Percentiles rank a stretch among this genome's conserved stretches.
Conservation (phyloP, 2,888 invertebrate species). For the Nudaria mundana region DNA sequence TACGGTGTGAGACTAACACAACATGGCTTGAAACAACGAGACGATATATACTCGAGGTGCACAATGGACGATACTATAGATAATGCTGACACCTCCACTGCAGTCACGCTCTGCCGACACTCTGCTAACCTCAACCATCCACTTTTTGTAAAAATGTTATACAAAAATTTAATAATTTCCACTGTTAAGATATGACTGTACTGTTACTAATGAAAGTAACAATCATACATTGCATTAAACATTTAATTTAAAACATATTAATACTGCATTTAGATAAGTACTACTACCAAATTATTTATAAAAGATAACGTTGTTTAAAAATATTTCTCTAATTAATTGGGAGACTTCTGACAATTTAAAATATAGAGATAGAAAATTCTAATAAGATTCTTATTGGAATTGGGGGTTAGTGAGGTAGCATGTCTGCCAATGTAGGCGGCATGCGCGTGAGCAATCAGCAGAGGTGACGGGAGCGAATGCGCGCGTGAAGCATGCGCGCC, state of each 20-base stretch:
- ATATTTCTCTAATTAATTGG: too few relatives aligned
- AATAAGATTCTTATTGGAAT: constrained; percentile 23
- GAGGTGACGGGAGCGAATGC: constrained; percentile 52
- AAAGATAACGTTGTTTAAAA: too few relatives aligned
- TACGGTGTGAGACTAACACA: constrained; percentile 65
- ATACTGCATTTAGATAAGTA: too few relatives aligned
- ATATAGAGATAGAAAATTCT: constrained; percentile 15
- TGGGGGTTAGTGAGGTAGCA: constrained; percentile 1
- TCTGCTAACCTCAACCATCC: too few relatives aligned
- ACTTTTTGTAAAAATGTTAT: too few relatives aligned
- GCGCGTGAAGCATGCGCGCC: constrained; percentile 70
- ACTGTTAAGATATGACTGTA: too few relatives aligned
- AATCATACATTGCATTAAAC: too few relatives aligned
- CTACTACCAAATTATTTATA: too few relatives aligned
- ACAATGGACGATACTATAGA: constrained; percentile 49
- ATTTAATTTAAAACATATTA: too few relatives aligned
- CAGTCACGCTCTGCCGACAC: constrained; percentile 50
- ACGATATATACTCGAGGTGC: constrained; percentile 61
- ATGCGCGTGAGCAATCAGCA: constrained; percentile 42
- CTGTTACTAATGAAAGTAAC: too few relatives aligned
- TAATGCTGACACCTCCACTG: constrained; percentile 51
- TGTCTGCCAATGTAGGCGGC: not conserved
- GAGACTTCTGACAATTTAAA: too few relatives aligned
- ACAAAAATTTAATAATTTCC: too few relatives aligned
- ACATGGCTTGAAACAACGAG: constrained; percentile 69